Conservation (phyloP, 2,888 invertebrate genomes). For the Leuctra nigra region DNA sequence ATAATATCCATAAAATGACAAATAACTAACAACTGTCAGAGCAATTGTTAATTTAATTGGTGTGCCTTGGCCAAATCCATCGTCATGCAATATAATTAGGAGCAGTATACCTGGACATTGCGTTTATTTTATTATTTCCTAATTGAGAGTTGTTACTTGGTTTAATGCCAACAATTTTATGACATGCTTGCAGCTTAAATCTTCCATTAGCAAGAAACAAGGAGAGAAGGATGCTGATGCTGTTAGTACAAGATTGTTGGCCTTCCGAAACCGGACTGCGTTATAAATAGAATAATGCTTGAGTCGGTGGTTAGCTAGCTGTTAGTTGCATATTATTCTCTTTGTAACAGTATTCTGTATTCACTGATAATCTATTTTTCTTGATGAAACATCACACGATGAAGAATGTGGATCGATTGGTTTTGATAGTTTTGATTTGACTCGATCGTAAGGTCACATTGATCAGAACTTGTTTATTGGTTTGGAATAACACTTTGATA, state of each 20-base stretch:
- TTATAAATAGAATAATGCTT: slow-evolving; percentile 22
- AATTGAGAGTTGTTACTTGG: not conserved
- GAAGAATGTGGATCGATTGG: slow-evolving; percentile 3
- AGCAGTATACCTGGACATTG: too few species aligned
- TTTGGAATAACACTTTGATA: too few species aligned
- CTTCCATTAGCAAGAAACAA: not conserved
- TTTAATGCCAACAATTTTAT: slow-evolving; percentile 6
- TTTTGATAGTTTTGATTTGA: too few species aligned
- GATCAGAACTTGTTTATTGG: too few species aligned
- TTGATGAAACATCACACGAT: slow-evolving; percentile 1
- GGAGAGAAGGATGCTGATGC: not conserved
- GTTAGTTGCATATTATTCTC: slow-evolving; percentile 5
- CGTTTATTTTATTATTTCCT: not conserved
- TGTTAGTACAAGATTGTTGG: slow-evolving; percentile 19
- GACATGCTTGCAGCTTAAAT: not conserved
- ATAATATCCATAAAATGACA: too few species aligned
- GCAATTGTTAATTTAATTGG: too few species aligned
- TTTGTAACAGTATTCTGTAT: slow-evolving; percentile 4
- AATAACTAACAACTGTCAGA: too few species aligned
- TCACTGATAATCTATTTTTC: slow-evolving; percentile 1
- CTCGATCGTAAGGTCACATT: too few species aligned
- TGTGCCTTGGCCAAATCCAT: too few species aligned
- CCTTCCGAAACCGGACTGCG: slow-evolving; percentile 25
- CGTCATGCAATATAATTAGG: too few species aligned
- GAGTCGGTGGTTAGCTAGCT: slow-evolving; percentile 6